phyloP scores from a whole-genome alignment of 1,140 invertebrate species.

The Sogatella furcifera region DNA sequence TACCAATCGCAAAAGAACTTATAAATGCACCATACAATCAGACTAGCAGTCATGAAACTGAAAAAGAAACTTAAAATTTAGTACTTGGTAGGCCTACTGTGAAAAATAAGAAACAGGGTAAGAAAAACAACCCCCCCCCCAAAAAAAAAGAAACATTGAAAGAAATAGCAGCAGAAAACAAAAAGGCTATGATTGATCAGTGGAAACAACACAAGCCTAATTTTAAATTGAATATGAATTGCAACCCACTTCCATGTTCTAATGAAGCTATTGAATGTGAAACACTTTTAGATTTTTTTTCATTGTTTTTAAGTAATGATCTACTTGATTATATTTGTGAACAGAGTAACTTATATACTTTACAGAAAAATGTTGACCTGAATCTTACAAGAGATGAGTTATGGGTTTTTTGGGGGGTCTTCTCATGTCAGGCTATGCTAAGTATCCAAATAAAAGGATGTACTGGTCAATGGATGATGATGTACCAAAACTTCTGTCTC shows the following conservation, averaged over 20 bases:
- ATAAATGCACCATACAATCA: no score
- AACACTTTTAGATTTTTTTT: slow-evolving; percentile 4
- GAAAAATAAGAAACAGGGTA: no score
- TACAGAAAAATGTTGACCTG: slow-evolving; percentile 5
- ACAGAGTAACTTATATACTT: slow-evolving; percentile 11
- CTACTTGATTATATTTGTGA: slow-evolving; percentile 5
- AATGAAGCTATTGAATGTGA: slow-evolving; percentile 8
- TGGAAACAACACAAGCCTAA: neutral
- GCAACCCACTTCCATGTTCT: neutral
- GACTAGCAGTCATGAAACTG: no score
- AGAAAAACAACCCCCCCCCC: no score
- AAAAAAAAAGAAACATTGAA: slow-evolving; percentile 1
- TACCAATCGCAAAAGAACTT: no score
- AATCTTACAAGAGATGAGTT: slow-evolving; percentile 17
- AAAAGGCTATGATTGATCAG: slow-evolving; percentile 1
- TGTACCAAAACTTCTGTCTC: slow-evolving; percentile 17
- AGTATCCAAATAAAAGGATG: slow-evolving; percentile 20
- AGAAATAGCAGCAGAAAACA: neutral
- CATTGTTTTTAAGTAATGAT: slow-evolving; percentile 1
- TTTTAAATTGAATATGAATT: neutral
- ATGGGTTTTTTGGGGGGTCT: slow-evolving; percentile 18
- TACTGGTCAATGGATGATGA: slow-evolving; percentile 16
- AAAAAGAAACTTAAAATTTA: no score
- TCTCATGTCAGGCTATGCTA: slow-evolving; percentile 20
- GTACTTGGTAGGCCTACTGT: no score